Evolutionary conservation across 2,888 invertebrate genomes (phyloP), one percentile per base, ranked within the genome.

Genomic region (Gari tellinella): DNA sequence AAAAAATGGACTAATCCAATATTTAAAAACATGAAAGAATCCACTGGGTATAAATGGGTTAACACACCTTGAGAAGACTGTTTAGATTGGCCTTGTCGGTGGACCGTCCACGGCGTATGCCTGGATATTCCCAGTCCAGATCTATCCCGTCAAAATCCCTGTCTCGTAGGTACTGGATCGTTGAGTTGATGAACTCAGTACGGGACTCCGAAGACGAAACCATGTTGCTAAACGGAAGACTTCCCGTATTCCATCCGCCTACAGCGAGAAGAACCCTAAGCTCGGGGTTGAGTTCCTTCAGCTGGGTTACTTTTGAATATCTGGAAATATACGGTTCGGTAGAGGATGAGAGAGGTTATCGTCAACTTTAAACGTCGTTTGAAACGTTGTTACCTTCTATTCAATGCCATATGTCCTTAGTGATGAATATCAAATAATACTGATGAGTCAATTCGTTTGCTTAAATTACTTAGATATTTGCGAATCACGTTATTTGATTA

Each of bases 161-260:
- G 37, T 82, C 65, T 31, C 87, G 72, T 52, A 89, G 68, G 80
- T 83, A 90, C 12, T 61, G 31, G 4, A 90, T 80, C 7, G 82
- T 55, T 1, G 78, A 79, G 12, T 52, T 64, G 15, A 86, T 84
- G 65, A 90, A 90, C n/a, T 85, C 83, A n/a, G 57, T 53, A 7
- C 88, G 68, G 64, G 75, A 81, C 5, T 75, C 78, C 12, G 52
- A 61, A 0, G 85, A 74, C 4, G 83, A 64, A 14, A 88, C 87
- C 86, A 91, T 88, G 12, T 65, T 38, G 1, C 87, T 85, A 72
- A 90, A 90, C 7, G 87, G 94, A 25, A 95, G 95, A 0, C 95
- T 94, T 0, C 97, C 97, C 91, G 98, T 97, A 0, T 97, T 97
- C 98, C 98, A 98, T 0, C 98, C 98, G n/a, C 98, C 98, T 61